phyloP scores from a whole-genome alignment of 2,797 vertebrate genomes.

The Schizopygopsis pylzovi region DNA sequence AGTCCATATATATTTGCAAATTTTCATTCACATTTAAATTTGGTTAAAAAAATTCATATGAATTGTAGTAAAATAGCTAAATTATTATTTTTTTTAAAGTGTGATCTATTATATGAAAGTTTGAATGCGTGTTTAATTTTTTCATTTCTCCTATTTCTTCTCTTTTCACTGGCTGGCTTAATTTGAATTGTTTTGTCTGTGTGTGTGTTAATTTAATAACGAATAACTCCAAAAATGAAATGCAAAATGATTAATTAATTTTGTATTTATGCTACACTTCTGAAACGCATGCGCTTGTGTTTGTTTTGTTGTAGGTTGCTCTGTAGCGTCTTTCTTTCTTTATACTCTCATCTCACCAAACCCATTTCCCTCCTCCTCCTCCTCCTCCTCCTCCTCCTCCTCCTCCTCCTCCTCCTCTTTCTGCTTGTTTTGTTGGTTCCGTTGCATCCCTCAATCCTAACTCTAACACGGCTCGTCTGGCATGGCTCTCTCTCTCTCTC shows the following conservation, averaged over 20 bases:
- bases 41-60: too few relatives aligned
- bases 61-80: not conserved
- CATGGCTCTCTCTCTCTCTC: slow-evolving; percentile 51
- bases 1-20: too few relatives aligned
- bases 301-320: slow-evolving; percentile 4
- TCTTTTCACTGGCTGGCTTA: not conserved
- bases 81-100: not conserved
- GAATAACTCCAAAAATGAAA: slow-evolving; percentile 34
- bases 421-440: slow-evolving; percentile 10
- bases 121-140: slow-evolving; percentile 6
- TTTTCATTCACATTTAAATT: too few relatives aligned
- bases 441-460: slow-evolving; percentile 68
- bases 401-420: not conserved
- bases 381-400: not conserved
- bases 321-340: slow-evolving; percentile 19
- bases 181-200: slow-evolving; percentile 26
- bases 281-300: slow-evolving; percentile 19
- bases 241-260: not conserved
- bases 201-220: slow-evolving; percentile 16
- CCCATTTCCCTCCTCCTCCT: not conserved
- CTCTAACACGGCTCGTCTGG: slow-evolving; percentile 54
- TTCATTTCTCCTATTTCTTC: not conserved
- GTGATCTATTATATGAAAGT: not conserved
- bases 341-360: not conserved
- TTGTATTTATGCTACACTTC: not conserved